Conservation (phyloP, 2,113 vertebrate species). For the Paraplagusia blochii region DNA sequence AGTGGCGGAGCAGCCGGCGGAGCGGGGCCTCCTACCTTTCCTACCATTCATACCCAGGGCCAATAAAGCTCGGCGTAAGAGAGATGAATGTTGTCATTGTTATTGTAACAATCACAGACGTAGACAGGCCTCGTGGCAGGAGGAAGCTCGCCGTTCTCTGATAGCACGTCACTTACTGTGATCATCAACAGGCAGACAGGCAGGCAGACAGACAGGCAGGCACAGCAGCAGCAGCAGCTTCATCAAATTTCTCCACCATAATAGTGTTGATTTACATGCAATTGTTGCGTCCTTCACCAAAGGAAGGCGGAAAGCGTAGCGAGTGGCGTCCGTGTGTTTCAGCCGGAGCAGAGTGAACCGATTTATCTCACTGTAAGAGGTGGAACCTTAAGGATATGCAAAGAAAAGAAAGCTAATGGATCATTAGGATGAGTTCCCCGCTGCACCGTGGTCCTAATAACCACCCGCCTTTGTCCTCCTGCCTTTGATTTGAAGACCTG, state of each 20-base stretch:
- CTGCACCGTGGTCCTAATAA: slow-evolving; percentile 52
- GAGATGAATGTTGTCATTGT: slow-evolving; percentile 56
- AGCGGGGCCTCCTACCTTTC: slow-evolving; percentile 29
- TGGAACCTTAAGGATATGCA: slow-evolving; percentile 54
- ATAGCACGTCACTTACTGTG: slow-evolving; percentile 35
- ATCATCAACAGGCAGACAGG: slow-evolving; percentile 19
- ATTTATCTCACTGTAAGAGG: slow-evolving; percentile 49
- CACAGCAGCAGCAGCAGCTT: slow-evolving; percentile 27
- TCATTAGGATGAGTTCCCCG: slow-evolving; percentile 60
- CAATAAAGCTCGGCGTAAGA: slow-evolving; percentile 37
- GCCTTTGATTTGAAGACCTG: slow-evolving; percentile 66
- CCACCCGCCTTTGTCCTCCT: slow-evolving; percentile 40
- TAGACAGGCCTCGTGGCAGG: slow-evolving; percentile 21
- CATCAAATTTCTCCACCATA: slow-evolving; percentile 42
- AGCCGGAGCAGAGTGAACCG: slow-evolving; percentile 37
- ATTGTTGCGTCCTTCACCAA: slow-evolving; percentile 42
- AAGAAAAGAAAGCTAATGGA: slow-evolving; percentile 49
- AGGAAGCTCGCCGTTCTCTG: slow-evolving; percentile 23
- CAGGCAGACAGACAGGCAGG: slow-evolving; percentile 16
- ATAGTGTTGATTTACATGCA: slow-evolving; percentile 53
- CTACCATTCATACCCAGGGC: slow-evolving; percentile 11
- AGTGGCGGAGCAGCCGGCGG: neutral
- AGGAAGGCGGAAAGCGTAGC: slow-evolving; percentile 15
- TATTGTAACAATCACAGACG: slow-evolving; percentile 49
- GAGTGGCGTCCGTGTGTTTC: slow-evolving; percentile 28